phyloP scores from a whole-genome alignment of 1,140 invertebrate species.

The Harpegnathos saltator region DNA sequence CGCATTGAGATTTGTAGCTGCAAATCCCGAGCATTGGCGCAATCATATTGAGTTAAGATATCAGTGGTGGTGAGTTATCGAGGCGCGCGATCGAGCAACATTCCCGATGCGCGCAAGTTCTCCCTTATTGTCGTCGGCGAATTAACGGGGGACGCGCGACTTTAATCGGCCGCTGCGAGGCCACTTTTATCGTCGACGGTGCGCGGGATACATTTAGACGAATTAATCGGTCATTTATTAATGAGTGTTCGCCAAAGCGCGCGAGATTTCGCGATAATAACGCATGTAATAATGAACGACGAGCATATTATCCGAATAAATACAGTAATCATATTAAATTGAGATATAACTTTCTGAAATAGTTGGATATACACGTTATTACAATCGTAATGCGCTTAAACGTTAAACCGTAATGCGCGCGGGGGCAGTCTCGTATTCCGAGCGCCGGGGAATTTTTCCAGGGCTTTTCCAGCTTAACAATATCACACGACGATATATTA shows the following conservation, averaged over 20 bases:
- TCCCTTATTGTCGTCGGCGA: not conserved
- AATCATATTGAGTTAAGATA: too few relatives aligned
- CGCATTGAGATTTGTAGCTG: too few relatives aligned
- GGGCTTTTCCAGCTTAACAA: too few relatives aligned
- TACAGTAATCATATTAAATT: not conserved
- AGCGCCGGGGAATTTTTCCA: too few relatives aligned
- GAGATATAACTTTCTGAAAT: conserved; percentile 9
- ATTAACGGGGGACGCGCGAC: conserved; percentile 6
- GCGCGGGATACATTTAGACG: conserved; percentile 28
- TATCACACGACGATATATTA: too few relatives aligned
- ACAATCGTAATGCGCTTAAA: conserved; percentile 14
- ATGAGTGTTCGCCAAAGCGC: conserved; percentile 30
- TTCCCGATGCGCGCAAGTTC: too few relatives aligned
- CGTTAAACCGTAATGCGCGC: not conserved
- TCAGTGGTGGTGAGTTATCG: too few relatives aligned
- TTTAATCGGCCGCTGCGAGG: not conserved
- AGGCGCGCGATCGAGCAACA: too few relatives aligned
- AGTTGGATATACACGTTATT: not conserved
- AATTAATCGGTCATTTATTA: conserved; percentile 34
- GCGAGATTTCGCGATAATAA: conserved; percentile 11
- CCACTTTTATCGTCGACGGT: conserved; percentile 1
- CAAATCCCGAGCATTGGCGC: too few relatives aligned
- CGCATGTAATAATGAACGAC: conserved; percentile 27
- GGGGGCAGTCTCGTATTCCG: not conserved
- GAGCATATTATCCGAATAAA: conserved; percentile 39